Evolutionary conservation across 2,797 vertebrate genomes (phyloP), one percentile per base, ranked within the genome.

Genomic region (Ctenochaetus hawaiiensis): DNA sequence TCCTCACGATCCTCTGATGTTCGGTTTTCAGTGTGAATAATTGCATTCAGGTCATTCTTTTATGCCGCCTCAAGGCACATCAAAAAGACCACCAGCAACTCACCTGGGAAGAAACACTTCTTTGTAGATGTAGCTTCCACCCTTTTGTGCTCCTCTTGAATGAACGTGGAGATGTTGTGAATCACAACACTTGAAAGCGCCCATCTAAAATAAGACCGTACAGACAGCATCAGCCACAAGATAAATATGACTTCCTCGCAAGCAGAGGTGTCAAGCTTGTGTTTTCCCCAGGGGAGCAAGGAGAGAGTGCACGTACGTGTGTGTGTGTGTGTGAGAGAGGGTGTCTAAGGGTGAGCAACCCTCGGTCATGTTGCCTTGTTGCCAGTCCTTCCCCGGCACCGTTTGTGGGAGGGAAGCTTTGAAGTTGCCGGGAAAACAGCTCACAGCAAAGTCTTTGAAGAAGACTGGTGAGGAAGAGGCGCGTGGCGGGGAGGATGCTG

Each of bases 391-490:
- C 78, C 79, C 73, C 52, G 43, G 78, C 68, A 7, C 78, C 18
- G 54, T 79, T 89, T 81, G 87, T 83, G 88, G 84, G 87, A 90
- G 87, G 87, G 70, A 75, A 13, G 84, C 89, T 93, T 93, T 94
- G 91, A 93, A 92, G 92, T 87, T 77, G 78, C 84, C 34, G 37
- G 81, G 67, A 51, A 87, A 87, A 89, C 77, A 80, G 83, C 89
- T 89, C 86, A 82, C 78, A 88, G 88, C 77, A 9, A 72, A 78
- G 66, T 69, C 90, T 94, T 92, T 92, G 91, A 92, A 92, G 85
- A 52, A 77, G 77, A 75, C 60, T 63, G 67, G 73, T 4, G 74
- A 80, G 67, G 80, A 75, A 69, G 70, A 81, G 83, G 54, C 71
- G 26, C 62, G 64, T 87, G 91, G 89, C 81, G 43, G 83, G 76